phyloP scores from a whole-genome alignment of 2,797 vertebrate species.

The Leptodactylus fallax region DNA sequence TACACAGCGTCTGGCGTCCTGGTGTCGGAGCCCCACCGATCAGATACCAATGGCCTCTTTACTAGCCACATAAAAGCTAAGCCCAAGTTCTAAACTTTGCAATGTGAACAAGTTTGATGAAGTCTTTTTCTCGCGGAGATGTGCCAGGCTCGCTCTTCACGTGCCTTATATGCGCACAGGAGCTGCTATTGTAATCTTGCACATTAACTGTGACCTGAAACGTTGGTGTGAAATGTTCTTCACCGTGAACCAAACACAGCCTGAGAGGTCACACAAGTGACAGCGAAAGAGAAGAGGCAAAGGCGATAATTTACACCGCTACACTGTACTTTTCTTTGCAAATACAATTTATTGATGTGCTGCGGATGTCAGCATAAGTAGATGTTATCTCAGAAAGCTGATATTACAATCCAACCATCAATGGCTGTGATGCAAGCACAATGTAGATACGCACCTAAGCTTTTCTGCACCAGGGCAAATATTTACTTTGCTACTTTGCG shows the following conservation, averaged over 20 bases:
- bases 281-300: neutral
- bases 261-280: conserved; percentile 43
- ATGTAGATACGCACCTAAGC: too few relatives aligned
- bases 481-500: too few relatives aligned
- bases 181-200: conserved; percentile 32
- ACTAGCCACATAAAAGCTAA: too few relatives aligned
- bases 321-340: conserved; percentile 4
- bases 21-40: too few relatives aligned
- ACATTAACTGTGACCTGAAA: conserved; percentile 47
- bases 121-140: neutral
- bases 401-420: too few relatives aligned
- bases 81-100: neutral
- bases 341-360: neutral
- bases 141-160: neutral
- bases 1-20: too few relatives aligned
- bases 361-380: neutral
- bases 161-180: neutral
- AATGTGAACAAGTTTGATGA: neutral
- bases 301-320: conserved; percentile 13
- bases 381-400: too few relatives aligned
- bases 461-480: too few relatives aligned
- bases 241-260: conserved; percentile 36
- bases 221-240: conserved; percentile 51
- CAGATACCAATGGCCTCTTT: too few relatives aligned
- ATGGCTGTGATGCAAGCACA: too few relatives aligned